phyloP scores from a whole-genome alignment of 2,113 vertebrate species.

The Choloepus hoffmanni region DNA sequence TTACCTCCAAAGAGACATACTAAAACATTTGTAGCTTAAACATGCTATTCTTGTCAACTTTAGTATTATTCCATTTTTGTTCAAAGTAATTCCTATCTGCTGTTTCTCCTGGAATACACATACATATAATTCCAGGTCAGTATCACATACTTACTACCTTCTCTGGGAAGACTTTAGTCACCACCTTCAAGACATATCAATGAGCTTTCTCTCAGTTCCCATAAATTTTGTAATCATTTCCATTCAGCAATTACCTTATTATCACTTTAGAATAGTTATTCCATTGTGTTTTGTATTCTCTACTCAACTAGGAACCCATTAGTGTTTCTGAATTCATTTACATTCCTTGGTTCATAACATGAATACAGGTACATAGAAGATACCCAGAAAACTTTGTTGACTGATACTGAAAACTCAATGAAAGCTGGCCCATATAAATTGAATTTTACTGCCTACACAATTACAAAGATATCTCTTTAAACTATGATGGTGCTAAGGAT shows the following conservation, averaged over 20 bases:
- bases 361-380: neutral
- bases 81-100: no score
- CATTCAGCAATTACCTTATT: neutral
- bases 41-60: no score
- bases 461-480: neutral
- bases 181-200: no score
- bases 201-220: neutral
- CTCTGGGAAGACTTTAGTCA: no score
- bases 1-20: no score
- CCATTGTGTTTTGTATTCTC: neutral
- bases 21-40: no score
- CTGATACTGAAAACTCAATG: neutral
- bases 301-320: neutral
- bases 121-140: no score
- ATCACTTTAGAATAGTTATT: neutral
- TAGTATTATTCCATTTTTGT: no score
- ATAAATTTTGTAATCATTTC: neutral
- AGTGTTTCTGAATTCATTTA: neutral
- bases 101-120: no score
- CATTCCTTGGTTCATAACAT: neutral
- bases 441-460: neutral
- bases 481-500: neutral
- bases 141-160: no score
- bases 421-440: neutral
- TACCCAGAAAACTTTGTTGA: neutral